A percentile compares a stretch with the other conserved stretches of the same genome.
Conservation (phyloP, 1,140 invertebrate species). For the Magallana angulata region DNA sequence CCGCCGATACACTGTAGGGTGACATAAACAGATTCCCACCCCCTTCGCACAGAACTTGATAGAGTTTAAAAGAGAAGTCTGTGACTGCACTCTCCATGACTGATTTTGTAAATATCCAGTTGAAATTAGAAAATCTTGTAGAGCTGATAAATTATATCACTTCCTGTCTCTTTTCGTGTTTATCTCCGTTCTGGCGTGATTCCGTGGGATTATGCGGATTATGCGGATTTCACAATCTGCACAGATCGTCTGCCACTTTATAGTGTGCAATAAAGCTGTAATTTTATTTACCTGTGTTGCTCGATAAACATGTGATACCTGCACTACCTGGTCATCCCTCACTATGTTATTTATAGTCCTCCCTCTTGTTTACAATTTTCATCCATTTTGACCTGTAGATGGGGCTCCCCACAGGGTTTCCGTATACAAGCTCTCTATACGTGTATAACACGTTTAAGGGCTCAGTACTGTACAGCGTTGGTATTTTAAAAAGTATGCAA, state of each 20-base stretch:
- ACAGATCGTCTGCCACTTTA: conserved; percentile 1
- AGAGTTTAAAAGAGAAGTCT: conserved; percentile 28
- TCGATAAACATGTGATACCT: too few species aligned
- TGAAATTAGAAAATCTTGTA: background rate
- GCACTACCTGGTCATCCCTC: too few species aligned
- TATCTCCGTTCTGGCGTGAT: background rate
- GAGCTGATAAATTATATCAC: too few species aligned
- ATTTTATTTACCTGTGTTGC: background rate
- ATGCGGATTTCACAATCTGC: background rate
- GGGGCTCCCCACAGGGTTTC: too few species aligned
- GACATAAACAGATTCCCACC: conserved; percentile 83
- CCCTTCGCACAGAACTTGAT: background rate
- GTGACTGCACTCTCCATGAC: conserved; percentile 3
- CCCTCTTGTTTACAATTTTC: too few species aligned
- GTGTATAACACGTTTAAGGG: too few species aligned
- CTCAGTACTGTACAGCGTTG: too few species aligned
- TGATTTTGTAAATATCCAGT: background rate
- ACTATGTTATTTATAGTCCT: too few species aligned
- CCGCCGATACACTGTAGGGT: conserved; percentile 84
- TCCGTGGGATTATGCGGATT: background rate
- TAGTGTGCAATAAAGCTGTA: background rate
- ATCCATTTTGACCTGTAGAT: too few species aligned
- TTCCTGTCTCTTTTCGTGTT: background rate
- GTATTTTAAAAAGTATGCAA: too few species aligned
- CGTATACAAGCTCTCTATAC: too few species aligned